Evolutionary conservation across 2,113 vertebrate genomes (phyloP).

Genomic region (Callospermophilus lateralis): DNA sequence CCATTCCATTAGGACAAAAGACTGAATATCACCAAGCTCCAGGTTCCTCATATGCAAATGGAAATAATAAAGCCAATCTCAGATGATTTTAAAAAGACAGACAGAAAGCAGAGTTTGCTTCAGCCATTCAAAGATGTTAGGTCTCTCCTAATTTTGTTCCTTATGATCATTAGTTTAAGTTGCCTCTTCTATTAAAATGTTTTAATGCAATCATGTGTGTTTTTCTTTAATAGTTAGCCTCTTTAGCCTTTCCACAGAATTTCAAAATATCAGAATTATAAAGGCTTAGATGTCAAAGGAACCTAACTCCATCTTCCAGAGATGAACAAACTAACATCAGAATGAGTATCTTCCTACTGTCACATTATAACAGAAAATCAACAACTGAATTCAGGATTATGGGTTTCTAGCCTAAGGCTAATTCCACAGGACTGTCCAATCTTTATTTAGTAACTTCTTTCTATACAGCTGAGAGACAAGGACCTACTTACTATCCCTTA

Average conservation of each 20-base stretch:
- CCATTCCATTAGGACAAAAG: conserved; percentile 19
- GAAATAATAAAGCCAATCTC: conserved; percentile 9
- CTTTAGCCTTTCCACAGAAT: conserved; percentile 52
- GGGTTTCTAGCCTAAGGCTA: not conserved
- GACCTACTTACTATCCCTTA: not conserved
- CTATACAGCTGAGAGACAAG: not conserved
- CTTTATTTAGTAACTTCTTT: conserved; percentile 14
- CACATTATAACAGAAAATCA: not conserved
- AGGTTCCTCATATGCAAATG: not conserved
- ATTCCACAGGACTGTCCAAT: not conserved
- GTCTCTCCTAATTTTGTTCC: conserved; percentile 13
- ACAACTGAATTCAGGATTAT: not conserved
- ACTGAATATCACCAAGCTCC: not conserved
- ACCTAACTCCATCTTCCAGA: conserved; percentile 37
- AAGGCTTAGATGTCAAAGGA: not conserved
- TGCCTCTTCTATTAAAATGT: not conserved
- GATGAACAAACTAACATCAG: not conserved
- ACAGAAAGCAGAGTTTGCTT: conserved; percentile 7
- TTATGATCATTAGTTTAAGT: not conserved
- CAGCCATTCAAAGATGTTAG: not conserved
- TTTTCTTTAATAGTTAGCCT: conserved; percentile 10
- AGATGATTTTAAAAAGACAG: not conserved
- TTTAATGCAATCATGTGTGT: not conserved
- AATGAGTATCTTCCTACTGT: not conserved
- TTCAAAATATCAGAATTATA: conserved; percentile 8